Evolutionary conservation across 2,113 vertebrate genomes (phyloP).

Genomic region (Pithys albifrons): DNA sequence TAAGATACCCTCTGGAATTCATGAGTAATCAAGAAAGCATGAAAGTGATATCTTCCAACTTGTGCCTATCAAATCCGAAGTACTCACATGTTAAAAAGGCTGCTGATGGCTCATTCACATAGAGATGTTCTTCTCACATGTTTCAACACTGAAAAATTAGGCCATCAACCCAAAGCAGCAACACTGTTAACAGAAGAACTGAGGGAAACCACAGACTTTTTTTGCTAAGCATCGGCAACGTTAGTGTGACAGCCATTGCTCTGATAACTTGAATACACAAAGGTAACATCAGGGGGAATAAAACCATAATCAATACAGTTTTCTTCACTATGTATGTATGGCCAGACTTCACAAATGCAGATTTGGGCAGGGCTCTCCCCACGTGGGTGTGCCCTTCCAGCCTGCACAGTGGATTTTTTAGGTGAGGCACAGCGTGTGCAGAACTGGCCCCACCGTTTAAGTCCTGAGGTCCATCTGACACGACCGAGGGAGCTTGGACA

Average conservation of each 20-base stretch:
- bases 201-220: neutral
- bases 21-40: conserved; percentile 15
- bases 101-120: neutral
- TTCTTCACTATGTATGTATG: neutral
- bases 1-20: conserved; percentile 36
- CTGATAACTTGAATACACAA: neutral
- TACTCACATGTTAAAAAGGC: neutral
- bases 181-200: neutral
- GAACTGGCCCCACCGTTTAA: no score
- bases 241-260: neutral
- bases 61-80: neutral
- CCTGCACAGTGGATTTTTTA: no score
- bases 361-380: no score
- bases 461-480: no score
- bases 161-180: neutral
- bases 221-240: neutral
- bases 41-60: neutral
- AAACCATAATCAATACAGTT: neutral
- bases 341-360: no score
- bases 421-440: no score
- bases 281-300: neutral
- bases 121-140: neutral
- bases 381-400: no score
- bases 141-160: neutral
- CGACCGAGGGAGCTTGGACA: no score